These are phyloP conservation scores for Manduca sexta DNA, from an alignment of 1,140 invertebrate species.

Conservation along the genomic window DNA sequence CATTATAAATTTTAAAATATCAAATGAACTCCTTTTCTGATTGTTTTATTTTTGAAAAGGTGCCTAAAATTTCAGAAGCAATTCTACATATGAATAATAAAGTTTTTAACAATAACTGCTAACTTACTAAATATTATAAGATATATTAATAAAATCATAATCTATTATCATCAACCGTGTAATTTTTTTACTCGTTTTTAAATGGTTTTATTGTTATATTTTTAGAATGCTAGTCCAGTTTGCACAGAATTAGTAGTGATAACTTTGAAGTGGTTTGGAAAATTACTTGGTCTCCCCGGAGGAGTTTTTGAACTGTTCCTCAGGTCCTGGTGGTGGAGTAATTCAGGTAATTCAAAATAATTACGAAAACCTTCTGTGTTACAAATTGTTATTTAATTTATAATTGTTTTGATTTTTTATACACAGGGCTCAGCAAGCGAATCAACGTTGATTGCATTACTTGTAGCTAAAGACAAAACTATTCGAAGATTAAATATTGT, in stretches of 20 bases:
- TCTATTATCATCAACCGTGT: too few species aligned
- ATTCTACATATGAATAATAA: too few species aligned
- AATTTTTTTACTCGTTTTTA: too few species aligned
- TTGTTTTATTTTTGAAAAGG: too few species aligned
- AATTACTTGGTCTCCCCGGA: constrained; percentile 89
- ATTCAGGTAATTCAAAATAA: constrained; percentile 83
- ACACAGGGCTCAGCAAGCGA: constrained; percentile 93
- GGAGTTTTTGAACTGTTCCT: constrained; percentile 84
- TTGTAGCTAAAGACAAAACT: constrained; percentile 86
- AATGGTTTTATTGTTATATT: too few species aligned
- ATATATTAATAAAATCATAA: too few species aligned
- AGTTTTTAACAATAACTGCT: too few species aligned
- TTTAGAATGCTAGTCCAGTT: constrained; percentile 89
- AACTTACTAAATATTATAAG: too few species aligned
- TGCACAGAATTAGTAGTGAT: constrained; percentile 96
- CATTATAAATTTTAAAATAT: too few species aligned
- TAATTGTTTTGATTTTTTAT: constrained; percentile 11
- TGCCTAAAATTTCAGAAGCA: too few species aligned
- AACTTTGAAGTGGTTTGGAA: constrained; percentile 96
- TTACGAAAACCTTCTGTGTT: too few species aligned
- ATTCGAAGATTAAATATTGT: constrained; percentile 74
- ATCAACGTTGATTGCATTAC: constrained; percentile 86
- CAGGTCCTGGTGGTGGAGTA: constrained; percentile 90
- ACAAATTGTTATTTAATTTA: background rate
- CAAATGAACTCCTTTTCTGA: too few species aligned